Base-by-base conservation (phyloP, 2,797 vertebrate species). In the Synaphobranchus kaupii region DNA sequence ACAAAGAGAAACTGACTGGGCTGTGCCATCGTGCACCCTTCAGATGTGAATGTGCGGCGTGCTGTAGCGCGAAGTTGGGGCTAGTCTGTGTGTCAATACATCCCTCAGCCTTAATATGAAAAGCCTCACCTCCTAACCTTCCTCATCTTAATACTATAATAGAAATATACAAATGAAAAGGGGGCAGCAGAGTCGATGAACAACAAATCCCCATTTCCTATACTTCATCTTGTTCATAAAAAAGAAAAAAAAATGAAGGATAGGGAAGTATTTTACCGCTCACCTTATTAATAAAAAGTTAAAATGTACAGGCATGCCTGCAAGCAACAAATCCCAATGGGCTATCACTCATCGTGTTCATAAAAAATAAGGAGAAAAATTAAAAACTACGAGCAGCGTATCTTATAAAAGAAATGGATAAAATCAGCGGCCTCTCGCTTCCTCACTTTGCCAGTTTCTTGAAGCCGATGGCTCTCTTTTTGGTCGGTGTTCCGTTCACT, bases 391-490 rank as follows among this genome's bases (percentile, higher is more conserved):
- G 25, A 81, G 47, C 47, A 50, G 25, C 78, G 25, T 6, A 78
- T 7, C 31, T 39, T 47, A 84, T 15, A 58, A 84, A 58, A 82
- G 3, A 25, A 17, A 54, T 84, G 0, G 80, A 58, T 28, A 47
- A 58, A 87, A 58, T 84, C 15, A 73, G 87, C 39, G 83, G 84
- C 50, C 71, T 60, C 6, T 12, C 20, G 10, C 3, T 9, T 68
- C 96, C 97, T 97, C 91, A 99, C 99, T 99, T 99, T 86, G 99
- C 99, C 86, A 99, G 94, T 91, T 99, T 99, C 95, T 99, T 99
- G 93, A 99, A 99, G 92, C 99, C 98, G 0, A 99, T 99, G 85
- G 98, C 96, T 92, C 98, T 96, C 90, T 98, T 98, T 94, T 99
- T 99, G 12, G 98, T 99, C 34, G 99, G 99, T 0, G 98, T 99